Evolutionary conservation across 2,797 vertebrate species (phyloP).

Genomic region (Sorex maritimensis): DNA sequence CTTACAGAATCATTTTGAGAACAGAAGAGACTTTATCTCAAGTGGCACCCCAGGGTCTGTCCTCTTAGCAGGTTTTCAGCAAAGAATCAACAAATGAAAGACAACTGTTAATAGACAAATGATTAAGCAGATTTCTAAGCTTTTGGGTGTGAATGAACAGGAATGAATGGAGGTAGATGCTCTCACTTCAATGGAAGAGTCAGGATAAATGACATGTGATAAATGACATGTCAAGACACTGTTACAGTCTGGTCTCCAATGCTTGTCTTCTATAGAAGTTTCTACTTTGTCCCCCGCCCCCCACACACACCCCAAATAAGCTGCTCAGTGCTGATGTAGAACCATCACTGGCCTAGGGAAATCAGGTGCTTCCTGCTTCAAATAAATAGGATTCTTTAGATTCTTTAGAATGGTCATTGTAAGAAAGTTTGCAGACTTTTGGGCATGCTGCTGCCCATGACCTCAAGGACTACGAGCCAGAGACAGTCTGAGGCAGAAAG

Average conservation of each 20-base stretch:
- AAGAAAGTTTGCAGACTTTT: constrained; percentile 46
- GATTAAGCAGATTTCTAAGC: background rate
- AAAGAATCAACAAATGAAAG: constrained; percentile 53
- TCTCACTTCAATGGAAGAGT: background rate
- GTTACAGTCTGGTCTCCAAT: background rate
- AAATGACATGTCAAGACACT: background rate
- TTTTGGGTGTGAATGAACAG: constrained; percentile 7
- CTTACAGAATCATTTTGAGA: background rate
- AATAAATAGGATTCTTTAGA: constrained; percentile 44
- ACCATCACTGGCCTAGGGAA: background rate
- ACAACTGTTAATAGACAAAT: constrained; percentile 48
- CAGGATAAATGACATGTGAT: background rate
- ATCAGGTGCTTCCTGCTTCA: constrained; percentile 64
- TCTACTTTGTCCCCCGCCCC: constrained; percentile 3
- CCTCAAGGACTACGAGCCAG: background rate
- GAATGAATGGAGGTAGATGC: background rate
- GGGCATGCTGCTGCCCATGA: background rate
- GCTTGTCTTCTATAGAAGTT: background rate
- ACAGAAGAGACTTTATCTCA: background rate
- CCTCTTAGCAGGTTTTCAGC: background rate
- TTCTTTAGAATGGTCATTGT: constrained; percentile 8
- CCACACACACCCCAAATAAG: background rate
- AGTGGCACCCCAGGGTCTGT: background rate
- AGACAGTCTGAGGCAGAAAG: constrained; percentile 32
- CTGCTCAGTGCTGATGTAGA: constrained; percentile 1